Conservation (phyloP, 2,888 invertebrate genomes). For the Calameuta idolon region DNA sequence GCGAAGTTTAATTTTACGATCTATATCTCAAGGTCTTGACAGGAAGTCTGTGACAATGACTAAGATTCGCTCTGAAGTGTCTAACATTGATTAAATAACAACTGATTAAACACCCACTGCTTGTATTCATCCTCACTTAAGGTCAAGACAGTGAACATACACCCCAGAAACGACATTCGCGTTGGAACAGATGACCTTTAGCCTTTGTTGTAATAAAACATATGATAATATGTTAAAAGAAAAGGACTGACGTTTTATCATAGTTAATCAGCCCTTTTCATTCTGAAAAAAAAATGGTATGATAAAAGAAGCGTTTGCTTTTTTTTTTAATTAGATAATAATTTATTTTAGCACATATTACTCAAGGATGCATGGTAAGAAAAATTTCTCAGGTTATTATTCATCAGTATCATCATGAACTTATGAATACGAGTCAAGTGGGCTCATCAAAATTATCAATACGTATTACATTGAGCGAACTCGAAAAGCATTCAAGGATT, state of each 20-base stretch:
- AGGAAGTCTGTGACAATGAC: no score
- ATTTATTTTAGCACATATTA: background rate
- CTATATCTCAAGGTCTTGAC: no score
- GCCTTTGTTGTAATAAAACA: background rate
- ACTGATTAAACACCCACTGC: no score
- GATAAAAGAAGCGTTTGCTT: background rate
- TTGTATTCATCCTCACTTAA: no score
- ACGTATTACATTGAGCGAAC: conserved; percentile 40
- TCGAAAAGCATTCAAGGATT: conserved; percentile 49
- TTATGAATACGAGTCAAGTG: conserved; percentile 53
- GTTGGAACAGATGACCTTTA: background rate
- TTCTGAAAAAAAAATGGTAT: background rate
- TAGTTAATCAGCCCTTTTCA: background rate
- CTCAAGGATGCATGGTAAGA: background rate
- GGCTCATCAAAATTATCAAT: conserved; percentile 24
- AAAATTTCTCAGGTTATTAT: background rate
- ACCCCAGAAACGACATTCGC: no score
- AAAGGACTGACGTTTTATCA: background rate
- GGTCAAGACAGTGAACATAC: no score
- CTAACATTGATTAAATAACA: no score
- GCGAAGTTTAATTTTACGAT: no score
- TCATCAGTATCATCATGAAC: background rate
- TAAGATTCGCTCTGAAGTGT: no score
- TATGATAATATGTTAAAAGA: background rate
- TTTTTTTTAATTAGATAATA: background rate